phyloP scores from a whole-genome alignment of 35 echinoderm and acorn worm species.

The Holothuria glaberrima region DNA sequence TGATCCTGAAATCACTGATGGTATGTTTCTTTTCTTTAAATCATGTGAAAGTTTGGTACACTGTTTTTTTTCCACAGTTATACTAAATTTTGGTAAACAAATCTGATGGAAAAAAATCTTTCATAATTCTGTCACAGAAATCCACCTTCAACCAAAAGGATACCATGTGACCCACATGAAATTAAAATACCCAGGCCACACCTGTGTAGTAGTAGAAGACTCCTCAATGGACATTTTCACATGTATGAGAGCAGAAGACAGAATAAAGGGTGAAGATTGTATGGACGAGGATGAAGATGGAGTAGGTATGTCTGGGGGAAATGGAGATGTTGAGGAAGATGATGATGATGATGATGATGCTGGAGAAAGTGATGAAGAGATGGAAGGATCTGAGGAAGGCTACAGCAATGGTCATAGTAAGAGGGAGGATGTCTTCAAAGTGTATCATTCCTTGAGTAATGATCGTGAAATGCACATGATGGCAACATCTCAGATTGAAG shows the following conservation, averaged over 20 bases:
- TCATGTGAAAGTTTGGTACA: too few relatives aligned
- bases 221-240: neutral
- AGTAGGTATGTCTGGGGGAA: slow-evolving; percentile 35
- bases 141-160: neutral
- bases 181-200: slow-evolving; percentile 48
- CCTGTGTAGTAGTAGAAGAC: slow-evolving; percentile 30
- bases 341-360: slow-evolving; percentile 22
- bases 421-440: slow-evolving; percentile 10
- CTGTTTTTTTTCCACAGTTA: too few relatives aligned
- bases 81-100: too few relatives aligned
- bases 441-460: slow-evolving; percentile 26
- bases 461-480: slow-evolving; percentile 43
- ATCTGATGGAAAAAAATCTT: too few relatives aligned
- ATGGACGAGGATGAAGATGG: slow-evolving; percentile 54
- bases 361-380: neutral
- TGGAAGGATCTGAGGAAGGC: neutral
- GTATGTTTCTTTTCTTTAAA: too few relatives aligned
- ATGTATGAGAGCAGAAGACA: neutral
- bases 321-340: slow-evolving; percentile 29
- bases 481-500: neutral
- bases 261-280: slow-evolving; percentile 34
- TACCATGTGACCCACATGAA: slow-evolving; percentile 14
- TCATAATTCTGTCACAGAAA: slow-evolving; percentile 11
- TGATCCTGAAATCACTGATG: too few relatives aligned
- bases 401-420: neutral